A percentile compares a stretch with the other conserved stretches of the same genome.
These are phyloP conservation scores for Carcharodon carcharias DNA, from an alignment of 2,797 vertebrate genomes.

Conservation along the genomic window DNA sequence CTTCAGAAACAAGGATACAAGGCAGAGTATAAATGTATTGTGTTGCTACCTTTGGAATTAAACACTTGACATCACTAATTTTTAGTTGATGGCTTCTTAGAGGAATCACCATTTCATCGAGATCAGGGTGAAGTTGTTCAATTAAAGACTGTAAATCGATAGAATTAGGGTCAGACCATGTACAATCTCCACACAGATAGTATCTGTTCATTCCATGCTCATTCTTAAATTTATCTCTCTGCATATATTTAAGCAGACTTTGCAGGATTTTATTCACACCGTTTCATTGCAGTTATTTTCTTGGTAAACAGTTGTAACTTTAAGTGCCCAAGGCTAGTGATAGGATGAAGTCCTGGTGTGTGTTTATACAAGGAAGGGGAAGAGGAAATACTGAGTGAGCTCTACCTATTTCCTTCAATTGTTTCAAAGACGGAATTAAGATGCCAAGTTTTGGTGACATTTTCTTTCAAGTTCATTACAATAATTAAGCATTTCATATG, in stretches of 20 bases:
- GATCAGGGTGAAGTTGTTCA: neutral
- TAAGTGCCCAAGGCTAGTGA: neutral
- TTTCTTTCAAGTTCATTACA: neutral
- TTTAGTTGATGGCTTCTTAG: neutral
- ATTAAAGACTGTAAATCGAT: neutral
- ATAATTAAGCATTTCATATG: neutral
- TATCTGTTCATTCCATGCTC: neutral
- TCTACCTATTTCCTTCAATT: conserved; percentile 18
- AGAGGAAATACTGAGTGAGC: neutral
- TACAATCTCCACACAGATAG: neutral
- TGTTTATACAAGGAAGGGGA: neutral
- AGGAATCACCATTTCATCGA: neutral
- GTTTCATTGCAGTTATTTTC: neutral
- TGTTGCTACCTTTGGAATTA: neutral
- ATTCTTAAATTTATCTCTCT: neutral
- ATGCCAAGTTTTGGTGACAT: neutral
- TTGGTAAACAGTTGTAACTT: too few relatives aligned
- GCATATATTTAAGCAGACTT: neutral
- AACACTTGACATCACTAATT: neutral
- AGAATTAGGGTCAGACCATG: neutral
- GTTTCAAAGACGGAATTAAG: neutral
- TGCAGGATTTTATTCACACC: neutral
- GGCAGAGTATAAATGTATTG: neutral
- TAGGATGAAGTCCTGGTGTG: neutral
- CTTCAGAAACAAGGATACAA: neutral